These are phyloP conservation scores for Ylistrum balloti DNA, from an alignment of 1,140 invertebrate species.

Conservation along the genomic window DNA sequence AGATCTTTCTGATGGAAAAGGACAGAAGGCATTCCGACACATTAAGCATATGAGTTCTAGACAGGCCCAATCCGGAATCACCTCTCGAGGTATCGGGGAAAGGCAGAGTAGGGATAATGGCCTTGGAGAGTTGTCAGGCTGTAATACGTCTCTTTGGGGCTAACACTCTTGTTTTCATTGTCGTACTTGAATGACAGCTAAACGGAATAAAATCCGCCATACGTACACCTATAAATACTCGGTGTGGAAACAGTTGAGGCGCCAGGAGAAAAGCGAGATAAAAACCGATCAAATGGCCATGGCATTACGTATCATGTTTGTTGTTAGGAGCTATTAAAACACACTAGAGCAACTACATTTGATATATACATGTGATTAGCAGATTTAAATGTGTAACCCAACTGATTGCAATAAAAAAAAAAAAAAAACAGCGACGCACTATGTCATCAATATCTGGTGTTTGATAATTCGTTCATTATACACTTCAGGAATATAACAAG, in stretches of 20 bases:
- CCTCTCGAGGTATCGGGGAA: background rate
- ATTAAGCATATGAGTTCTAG: constrained; percentile 22
- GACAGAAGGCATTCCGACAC: background rate
- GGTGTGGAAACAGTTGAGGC: background rate
- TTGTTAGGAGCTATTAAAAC: too few relatives aligned
- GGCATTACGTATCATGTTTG: background rate
- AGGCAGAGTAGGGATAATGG: background rate
- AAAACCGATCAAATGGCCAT: background rate
- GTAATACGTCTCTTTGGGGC: background rate
- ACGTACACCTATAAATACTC: background rate
- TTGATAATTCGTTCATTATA: too few relatives aligned
- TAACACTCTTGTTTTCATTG: background rate
- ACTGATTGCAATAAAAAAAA: too few relatives aligned
- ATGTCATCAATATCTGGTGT: too few relatives aligned
- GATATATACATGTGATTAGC: too few relatives aligned
- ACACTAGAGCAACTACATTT: too few relatives aligned
- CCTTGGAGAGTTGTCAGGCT: background rate
- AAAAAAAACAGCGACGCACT: too few relatives aligned
- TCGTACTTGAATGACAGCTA: background rate
- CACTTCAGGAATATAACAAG: too few relatives aligned
- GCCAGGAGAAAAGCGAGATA: background rate
- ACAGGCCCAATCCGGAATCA: background rate
- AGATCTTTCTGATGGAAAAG: background rate
- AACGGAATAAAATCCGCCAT: background rate
- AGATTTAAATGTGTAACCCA: too few relatives aligned